Evolutionary conservation across 2,888 invertebrate genomes (phyloP).

Genomic region (Drosophila leonis): DNA sequence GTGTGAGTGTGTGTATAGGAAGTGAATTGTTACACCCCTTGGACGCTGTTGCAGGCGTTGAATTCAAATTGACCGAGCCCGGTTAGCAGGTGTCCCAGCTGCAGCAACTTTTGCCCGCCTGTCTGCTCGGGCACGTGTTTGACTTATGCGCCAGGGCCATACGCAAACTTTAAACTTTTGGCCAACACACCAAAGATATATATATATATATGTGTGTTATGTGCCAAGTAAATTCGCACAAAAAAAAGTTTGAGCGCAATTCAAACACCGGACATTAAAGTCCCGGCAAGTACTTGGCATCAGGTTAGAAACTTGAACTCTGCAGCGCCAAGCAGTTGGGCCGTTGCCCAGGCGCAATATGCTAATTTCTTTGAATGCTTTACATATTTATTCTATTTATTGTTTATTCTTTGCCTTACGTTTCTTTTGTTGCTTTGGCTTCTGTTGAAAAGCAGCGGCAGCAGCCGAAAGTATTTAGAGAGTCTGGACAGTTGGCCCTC

Average conservation of each 20-base stretch:
- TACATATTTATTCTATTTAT: conserved; percentile 79
- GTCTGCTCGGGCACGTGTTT: conserved; percentile 68
- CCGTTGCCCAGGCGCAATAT: conserved; percentile 54
- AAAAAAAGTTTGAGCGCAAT: conserved; percentile 58
- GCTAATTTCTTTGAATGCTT: conserved; percentile 71
- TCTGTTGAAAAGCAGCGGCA: conserved; percentile 46
- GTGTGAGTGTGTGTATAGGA: conserved; percentile 28
- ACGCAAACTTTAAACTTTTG: conserved; percentile 73
- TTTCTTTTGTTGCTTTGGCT: conserved; percentile 28
- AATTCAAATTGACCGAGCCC: conserved; percentile 56
- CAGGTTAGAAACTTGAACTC: conserved; percentile 50
- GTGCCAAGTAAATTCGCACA: conserved; percentile 59
- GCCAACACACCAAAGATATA: conserved; percentile 26
- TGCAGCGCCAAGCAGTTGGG: background rate
- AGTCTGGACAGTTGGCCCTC: conserved; percentile 46
- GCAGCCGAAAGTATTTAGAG: conserved; percentile 69
- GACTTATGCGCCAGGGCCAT: conserved; percentile 68
- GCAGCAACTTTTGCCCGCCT: conserved; percentile 45
- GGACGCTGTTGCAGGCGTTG: conserved; percentile 52
- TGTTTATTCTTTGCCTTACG: conserved; percentile 53
- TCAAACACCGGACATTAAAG: conserved; percentile 69
- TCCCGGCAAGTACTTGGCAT: conserved; percentile 64
- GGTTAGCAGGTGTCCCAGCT: conserved; percentile 70
- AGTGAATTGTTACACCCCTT: conserved; percentile 63
- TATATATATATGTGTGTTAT: conserved; percentile 3